Evolutionary conservation across 2,113 vertebrate genomes (phyloP), one percentile per base, ranked within the genome.

Genomic region (Phyllopteryx taeniolatus): DNA sequence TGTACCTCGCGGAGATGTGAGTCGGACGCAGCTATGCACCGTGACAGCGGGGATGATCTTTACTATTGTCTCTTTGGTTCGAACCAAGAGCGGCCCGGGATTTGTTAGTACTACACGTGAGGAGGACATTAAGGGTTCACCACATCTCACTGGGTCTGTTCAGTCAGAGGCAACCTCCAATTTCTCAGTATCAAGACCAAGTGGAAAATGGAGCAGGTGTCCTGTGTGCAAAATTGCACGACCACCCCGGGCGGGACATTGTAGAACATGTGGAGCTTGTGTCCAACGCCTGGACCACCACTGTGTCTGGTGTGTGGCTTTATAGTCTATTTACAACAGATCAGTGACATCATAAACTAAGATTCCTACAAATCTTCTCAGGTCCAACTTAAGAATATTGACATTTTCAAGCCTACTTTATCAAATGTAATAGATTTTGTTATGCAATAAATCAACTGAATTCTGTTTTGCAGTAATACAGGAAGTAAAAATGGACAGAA

Each of bases 231-330:
- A 92, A 83, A 85, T 96, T 85, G 82, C 92, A 63, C 93, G 93
- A 7, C 96, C 96, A 4, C 94, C 95, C 0, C 92, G 97, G 63
- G 94, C 96, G 0, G 97, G 98, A 83, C 97, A 99, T 78, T 99
- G 98, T 92, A 89, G 95, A 54, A 95, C 97, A 47, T 99, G 98
- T 20, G 93, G 94, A 44, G 83, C 90, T 68, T 98, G 98, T 60
- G 93, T 99, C 17, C 92, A 87, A 75, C 94, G 97, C 43, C 88
- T 99, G 93, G 98, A 99, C 84, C 97, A 99, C 82, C 97, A 99
- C 77, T 99, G 97, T 73, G 94, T 99, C 92, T 99, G 98, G 98
- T 99, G 94, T 77, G 95, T 95, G 70, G 1, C 20, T 13, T 5
- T 43, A 2, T 53, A 39, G 54, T 27, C 19, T 42, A 68, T 70